phyloP scores from a whole-genome alignment of 2,797 vertebrate genomes.

The Sciurus carolinensis region DNA sequence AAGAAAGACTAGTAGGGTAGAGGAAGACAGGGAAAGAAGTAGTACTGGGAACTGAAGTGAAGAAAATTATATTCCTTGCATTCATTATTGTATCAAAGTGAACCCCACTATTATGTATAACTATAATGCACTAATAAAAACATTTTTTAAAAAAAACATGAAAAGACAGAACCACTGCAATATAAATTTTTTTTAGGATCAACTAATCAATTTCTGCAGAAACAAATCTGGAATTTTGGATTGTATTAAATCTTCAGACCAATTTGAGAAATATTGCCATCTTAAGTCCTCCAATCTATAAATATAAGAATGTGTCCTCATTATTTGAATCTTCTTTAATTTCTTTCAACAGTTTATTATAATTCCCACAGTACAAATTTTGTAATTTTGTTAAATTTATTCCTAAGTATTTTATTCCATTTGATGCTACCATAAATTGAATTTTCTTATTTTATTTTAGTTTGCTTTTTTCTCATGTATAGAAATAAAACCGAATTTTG shows the following conservation, averaged over 20 bases:
- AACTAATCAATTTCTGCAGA: no score
- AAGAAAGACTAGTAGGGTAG: no score
- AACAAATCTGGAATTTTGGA: not conserved
- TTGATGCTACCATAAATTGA: not conserved
- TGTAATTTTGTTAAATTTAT: no score
- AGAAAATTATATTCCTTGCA: no score
- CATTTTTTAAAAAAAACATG: no score
- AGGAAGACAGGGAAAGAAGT: no score
- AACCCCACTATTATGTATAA: no score
- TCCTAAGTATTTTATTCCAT: no score
- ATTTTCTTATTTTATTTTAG: not conserved
- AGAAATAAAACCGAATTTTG: not conserved
- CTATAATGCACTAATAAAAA: no score
- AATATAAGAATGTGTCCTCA: not conserved
- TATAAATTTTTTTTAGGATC: not conserved
- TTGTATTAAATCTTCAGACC: not conserved
- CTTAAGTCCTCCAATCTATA: not conserved
- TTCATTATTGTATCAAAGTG: no score
- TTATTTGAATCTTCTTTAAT: not conserved
- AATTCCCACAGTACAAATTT: not conserved
- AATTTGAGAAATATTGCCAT: not conserved
- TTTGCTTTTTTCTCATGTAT: not conserved
- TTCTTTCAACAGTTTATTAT: not conserved
- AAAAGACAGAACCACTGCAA: no score
- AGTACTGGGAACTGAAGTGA: no score